Evolutionary conservation across 2,888 invertebrate species (phyloP).

Genomic region (Lepetodrilus schrolli): DNA sequence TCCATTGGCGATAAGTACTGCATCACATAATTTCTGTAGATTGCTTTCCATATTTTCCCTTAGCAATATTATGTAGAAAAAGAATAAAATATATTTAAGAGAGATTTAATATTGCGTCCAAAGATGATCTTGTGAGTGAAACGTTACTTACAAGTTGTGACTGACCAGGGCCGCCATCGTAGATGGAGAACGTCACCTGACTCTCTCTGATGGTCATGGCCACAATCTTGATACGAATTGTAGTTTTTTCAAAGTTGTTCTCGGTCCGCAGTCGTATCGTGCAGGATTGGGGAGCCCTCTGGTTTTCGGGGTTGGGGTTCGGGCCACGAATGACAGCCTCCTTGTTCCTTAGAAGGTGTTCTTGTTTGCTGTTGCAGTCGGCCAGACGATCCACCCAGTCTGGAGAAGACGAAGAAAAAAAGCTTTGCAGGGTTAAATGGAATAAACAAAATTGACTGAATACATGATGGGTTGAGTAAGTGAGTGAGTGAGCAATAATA

Average conservation of each 20-base stretch:
- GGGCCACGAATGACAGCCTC: constrained; percentile 15
- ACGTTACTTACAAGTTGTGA: constrained; percentile 26
- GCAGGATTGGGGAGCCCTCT: constrained; percentile 5
- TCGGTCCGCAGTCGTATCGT: constrained; percentile 24
- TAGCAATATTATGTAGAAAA: too few species aligned
- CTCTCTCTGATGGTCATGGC: constrained; percentile 7
- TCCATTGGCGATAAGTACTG: too few species aligned
- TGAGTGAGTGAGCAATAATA: background rate
- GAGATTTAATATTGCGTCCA: too few species aligned
- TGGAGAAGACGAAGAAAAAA: constrained; percentile 15
- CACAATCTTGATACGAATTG: background rate
- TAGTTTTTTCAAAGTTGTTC: constrained; percentile 23
- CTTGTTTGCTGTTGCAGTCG: constrained; percentile 31
- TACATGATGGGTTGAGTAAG: background rate
- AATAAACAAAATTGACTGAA: too few species aligned
- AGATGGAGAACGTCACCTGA: constrained; percentile 28
- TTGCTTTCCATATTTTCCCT: too few species aligned
- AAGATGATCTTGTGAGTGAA: too few species aligned
- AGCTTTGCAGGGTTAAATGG: background rate
- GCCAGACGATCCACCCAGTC: constrained; percentile 30
- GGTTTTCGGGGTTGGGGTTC: background rate
- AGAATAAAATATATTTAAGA: too few species aligned
- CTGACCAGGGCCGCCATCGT: constrained; percentile 13
- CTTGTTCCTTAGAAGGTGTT: constrained; percentile 2
- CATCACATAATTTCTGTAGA: too few species aligned